Percentiles rank a stretch among this genome's conserved stretches.
phyloP scores from a whole-genome alignment of 2,888 invertebrate species.

The Chrysotoxum bicinctum region DNA sequence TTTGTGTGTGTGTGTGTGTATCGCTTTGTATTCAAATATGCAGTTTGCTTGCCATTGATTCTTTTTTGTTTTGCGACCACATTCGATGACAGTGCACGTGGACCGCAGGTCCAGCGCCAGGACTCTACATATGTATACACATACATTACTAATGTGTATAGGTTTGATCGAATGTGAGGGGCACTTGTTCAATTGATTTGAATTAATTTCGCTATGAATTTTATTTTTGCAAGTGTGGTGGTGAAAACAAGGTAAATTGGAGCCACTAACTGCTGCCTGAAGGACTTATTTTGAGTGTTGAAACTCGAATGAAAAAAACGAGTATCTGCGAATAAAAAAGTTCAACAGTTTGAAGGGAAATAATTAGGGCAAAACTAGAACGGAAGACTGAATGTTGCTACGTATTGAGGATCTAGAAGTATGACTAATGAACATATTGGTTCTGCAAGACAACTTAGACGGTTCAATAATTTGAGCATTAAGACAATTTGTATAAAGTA shows the following conservation, averaged over 20 bases:
- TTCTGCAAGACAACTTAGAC: too few relatives aligned
- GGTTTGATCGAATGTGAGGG: constrained; percentile 33
- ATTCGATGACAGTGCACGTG: constrained; percentile 41
- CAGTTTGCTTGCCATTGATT: background rate
- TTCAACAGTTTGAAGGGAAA: background rate
- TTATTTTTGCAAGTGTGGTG: background rate
- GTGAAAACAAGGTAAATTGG: constrained; percentile 15
- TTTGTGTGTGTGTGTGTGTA: constrained; percentile 3
- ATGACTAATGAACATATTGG: too few relatives aligned
- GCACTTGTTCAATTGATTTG: constrained; percentile 49
- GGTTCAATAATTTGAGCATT: too few relatives aligned
- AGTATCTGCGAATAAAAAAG: background rate
- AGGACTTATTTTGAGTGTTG: background rate
- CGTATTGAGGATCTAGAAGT: too few relatives aligned
- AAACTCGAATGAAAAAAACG: background rate
- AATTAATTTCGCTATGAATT: constrained; percentile 33
- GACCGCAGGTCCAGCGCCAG: constrained; percentile 20
- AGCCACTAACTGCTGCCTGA: background rate
- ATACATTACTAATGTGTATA: background rate
- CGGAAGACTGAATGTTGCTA: too few relatives aligned
- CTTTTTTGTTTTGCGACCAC: constrained; percentile 15
- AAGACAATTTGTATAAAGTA: too few relatives aligned
- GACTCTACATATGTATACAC: background rate
- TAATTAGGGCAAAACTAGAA: too few relatives aligned
- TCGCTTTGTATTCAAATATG: background rate